Conservation (phyloP, 1,140 invertebrate genomes). For the Drosophila equinoxialis region DNA sequence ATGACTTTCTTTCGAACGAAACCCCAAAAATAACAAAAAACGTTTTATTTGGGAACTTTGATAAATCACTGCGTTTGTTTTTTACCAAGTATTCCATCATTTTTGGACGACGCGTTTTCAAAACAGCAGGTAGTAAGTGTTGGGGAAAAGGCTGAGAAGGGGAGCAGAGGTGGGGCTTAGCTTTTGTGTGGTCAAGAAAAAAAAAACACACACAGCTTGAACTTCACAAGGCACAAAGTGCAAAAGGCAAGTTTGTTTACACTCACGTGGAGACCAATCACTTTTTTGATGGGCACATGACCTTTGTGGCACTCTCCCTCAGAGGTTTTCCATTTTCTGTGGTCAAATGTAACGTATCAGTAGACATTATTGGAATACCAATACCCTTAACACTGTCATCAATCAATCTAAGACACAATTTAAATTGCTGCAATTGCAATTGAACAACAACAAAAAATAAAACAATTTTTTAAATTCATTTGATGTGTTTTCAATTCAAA, state of each 20-base stretch:
- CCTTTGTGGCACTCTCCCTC: slow-evolving; percentile 1
- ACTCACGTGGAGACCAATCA: slow-evolving; percentile 43
- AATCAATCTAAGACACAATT: slow-evolving; percentile 67
- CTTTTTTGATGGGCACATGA: slow-evolving; percentile 49
- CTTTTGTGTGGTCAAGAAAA: slow-evolving; percentile 18
- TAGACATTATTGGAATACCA: slow-evolving; percentile 36
- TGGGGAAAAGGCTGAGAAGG: not conserved
- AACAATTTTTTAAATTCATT: slow-evolving; percentile 24
- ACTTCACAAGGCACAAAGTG: slow-evolving; percentile 41
- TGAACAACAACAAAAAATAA: slow-evolving; percentile 31
- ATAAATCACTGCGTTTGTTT: slow-evolving; percentile 69
- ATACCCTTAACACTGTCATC: slow-evolving; percentile 53
- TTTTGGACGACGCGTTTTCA: slow-evolving; percentile 65
- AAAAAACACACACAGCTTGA: slow-evolving; percentile 13
- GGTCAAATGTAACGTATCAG: slow-evolving; percentile 56
- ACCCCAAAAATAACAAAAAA: slow-evolving; percentile 18
- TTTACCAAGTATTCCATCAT: slow-evolving; percentile 65
- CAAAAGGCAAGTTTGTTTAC: slow-evolving; percentile 47
- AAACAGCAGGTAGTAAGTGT: slow-evolving; percentile 70
- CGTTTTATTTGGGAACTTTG: slow-evolving; percentile 46
- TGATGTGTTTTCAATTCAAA: not conserved
- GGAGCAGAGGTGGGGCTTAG: not conserved
- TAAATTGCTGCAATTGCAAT: slow-evolving; percentile 70
- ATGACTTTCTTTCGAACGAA: slow-evolving; percentile 60
- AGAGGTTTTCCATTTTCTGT: not conserved